Conservation (phyloP, 2,888 invertebrate species). For the Plagodis dolabraria region DNA sequence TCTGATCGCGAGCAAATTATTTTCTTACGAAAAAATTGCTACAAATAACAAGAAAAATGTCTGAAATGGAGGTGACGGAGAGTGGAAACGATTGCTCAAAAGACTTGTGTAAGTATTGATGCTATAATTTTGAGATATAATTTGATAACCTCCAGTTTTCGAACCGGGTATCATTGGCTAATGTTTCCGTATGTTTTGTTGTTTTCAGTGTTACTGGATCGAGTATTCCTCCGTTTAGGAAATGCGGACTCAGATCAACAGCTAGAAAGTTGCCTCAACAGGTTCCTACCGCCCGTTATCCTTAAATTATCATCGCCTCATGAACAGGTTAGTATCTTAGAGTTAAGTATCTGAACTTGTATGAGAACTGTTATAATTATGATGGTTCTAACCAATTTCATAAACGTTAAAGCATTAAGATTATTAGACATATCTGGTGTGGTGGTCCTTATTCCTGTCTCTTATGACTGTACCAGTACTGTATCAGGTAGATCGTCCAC, state of each 20-base stretch:
- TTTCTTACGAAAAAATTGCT: neutral
- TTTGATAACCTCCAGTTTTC: conserved; percentile 34
- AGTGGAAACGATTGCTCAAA: conserved; percentile 71
- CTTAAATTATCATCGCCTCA: conserved; percentile 95
- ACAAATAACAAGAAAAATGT: conserved; percentile 53
- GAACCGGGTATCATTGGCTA: conserved; percentile 25
- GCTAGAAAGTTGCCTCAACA: conserved; percentile 90
- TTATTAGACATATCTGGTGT: too few relatives aligned
- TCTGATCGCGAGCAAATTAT: conserved; percentile 15
- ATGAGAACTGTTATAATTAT: too few relatives aligned
- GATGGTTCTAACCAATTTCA: too few relatives aligned
- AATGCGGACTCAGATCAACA: conserved; percentile 96
- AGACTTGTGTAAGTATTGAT: conserved; percentile 67
- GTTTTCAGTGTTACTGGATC: conserved; percentile 91
- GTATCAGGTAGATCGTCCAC: too few relatives aligned
- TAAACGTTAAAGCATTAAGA: too few relatives aligned
- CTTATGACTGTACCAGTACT: too few relatives aligned
- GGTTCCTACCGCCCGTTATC: conserved; percentile 94
- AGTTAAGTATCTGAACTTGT: too few relatives aligned
- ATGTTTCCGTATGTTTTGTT: conserved; percentile 27
- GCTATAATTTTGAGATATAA: conserved; percentile 8
- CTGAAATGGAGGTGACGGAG: conserved; percentile 78
- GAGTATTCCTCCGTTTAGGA: conserved; percentile 94
- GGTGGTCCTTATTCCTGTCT: too few relatives aligned
- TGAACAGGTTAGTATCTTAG: conserved; percentile 87